Evolutionary conservation across 2,888 invertebrate genomes (phyloP).

Genomic region (Chrysomela aeneicollis): DNA sequence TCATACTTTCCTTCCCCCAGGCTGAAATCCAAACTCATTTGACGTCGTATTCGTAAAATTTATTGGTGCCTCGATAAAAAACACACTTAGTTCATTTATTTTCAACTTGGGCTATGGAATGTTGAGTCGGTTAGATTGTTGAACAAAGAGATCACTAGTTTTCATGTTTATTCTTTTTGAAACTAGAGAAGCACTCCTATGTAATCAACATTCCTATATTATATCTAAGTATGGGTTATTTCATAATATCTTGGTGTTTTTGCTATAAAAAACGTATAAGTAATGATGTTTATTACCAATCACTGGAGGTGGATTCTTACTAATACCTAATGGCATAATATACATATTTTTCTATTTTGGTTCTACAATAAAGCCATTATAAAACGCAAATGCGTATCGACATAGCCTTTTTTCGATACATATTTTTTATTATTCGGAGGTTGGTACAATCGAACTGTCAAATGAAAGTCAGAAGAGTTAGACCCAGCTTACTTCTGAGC

Average conservation of each 20-base stretch:
- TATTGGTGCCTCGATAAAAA: slow-evolving; percentile 9
- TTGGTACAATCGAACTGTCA: too few species aligned
- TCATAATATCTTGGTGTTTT: neutral
- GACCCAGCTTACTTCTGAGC: too few species aligned
- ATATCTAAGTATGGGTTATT: neutral
- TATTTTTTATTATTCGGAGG: too few species aligned
- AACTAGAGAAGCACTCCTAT: slow-evolving; percentile 18
- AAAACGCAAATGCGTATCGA: too few species aligned
- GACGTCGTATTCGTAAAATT: neutral
- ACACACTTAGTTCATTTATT: slow-evolving; percentile 5
- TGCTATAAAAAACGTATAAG: neutral
- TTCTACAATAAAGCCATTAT: too few species aligned
- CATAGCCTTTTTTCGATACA: too few species aligned
- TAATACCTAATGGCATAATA: too few species aligned
- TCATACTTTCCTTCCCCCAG: slow-evolving; percentile 21
- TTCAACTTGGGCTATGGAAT: neutral
- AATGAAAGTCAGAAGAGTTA: too few species aligned
- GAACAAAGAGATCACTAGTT: neutral
- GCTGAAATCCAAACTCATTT: slow-evolving; percentile 10
- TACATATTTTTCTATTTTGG: too few species aligned
- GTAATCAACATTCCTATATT: slow-evolving; percentile 14
- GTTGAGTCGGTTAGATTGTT: neutral
- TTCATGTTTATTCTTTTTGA: slow-evolving; percentile 13
- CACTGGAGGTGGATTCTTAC: too few species aligned
- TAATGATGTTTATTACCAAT: neutral